These are phyloP conservation scores for Argyresthia albistria DNA, from an alignment of 2,888 invertebrate genomes.

Conservation along the genomic window DNA sequence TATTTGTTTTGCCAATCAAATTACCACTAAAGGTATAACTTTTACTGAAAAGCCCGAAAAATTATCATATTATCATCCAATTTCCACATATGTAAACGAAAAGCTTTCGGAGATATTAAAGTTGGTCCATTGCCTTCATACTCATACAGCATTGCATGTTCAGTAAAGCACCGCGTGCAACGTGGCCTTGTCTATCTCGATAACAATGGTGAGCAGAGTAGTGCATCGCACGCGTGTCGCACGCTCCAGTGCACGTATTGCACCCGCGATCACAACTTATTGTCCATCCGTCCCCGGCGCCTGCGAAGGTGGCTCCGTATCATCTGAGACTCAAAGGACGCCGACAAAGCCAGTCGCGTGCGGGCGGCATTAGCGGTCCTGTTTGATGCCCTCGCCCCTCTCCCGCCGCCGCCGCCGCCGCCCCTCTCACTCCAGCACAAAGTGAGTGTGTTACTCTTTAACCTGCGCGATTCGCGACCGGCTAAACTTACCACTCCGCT, in stretches of 20 bases:
- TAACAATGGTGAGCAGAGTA: not conserved
- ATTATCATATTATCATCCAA: no score
- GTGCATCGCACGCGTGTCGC: not conserved
- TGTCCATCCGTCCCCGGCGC: slow-evolving; percentile 1
- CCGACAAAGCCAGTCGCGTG: slow-evolving; percentile 64
- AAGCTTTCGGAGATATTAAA: no score
- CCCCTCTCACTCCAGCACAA: slow-evolving; percentile 35
- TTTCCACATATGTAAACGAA: no score
- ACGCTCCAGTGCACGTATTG: not conserved
- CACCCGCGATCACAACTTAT: not conserved
- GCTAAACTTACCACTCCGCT: slow-evolving; percentile 73
- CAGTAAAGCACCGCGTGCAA: no score
- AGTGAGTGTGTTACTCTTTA: slow-evolving; percentile 73
- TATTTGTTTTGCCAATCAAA: no score
- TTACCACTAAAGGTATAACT: no score
- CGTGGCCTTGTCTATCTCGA: not conserved
- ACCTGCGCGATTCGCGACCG: slow-evolving; percentile 71
- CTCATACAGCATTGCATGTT: no score
- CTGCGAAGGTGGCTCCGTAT: slow-evolving; percentile 22
- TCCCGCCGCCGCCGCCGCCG: slow-evolving; percentile 15
- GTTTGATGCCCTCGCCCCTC: slow-evolving; percentile 50
- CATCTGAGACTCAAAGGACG: slow-evolving; percentile 61
- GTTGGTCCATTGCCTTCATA: no score
- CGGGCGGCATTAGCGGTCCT: slow-evolving; percentile 66
- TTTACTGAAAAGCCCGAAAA: no score